Conservation (phyloP, 2,797 vertebrate species). For the Siniperca scherzeri region DNA sequence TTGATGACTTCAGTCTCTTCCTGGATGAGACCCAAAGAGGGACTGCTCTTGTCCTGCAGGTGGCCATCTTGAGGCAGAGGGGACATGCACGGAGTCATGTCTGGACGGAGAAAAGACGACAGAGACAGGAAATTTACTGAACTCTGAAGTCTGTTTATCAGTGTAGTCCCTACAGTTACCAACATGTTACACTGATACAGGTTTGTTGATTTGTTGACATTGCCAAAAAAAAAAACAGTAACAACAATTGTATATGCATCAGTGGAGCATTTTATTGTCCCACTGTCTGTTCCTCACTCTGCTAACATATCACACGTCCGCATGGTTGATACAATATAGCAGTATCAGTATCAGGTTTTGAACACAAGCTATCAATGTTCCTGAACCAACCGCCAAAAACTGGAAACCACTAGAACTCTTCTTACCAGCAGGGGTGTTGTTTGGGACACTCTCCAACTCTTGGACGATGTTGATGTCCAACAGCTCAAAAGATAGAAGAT, state of each 20-base stretch:
- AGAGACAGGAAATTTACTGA: background rate
- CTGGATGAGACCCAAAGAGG: slow-evolving; percentile 89
- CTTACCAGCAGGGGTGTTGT: slow-evolving; percentile 95
- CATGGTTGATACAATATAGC: background rate
- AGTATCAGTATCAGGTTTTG: background rate
- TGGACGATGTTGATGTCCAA: slow-evolving; percentile 98
- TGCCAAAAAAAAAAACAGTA: background rate
- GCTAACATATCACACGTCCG: background rate
- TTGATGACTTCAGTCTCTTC: slow-evolving; percentile 91
- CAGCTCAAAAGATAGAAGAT: slow-evolving; percentile 96
- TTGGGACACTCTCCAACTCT: slow-evolving; percentile 94
- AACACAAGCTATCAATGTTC: background rate
- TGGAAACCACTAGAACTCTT: background rate
- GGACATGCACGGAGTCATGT: slow-evolving; percentile 94
- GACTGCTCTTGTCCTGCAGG: slow-evolving; percentile 76
- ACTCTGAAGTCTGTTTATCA: background rate
- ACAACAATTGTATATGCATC: background rate
- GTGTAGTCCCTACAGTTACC: background rate
- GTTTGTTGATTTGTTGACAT: background rate
- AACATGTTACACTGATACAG: background rate
- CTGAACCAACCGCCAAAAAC: background rate
- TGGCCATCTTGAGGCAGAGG: slow-evolving; percentile 89
- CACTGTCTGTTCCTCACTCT: background rate
- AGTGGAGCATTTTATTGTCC: background rate
- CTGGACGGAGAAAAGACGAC: slow-evolving; percentile 71